Percentiles rank a stretch among this genome's conserved stretches.
phyloP scores from a whole-genome alignment of 2,113 vertebrate genomes.

The Mobula birostris region DNA sequence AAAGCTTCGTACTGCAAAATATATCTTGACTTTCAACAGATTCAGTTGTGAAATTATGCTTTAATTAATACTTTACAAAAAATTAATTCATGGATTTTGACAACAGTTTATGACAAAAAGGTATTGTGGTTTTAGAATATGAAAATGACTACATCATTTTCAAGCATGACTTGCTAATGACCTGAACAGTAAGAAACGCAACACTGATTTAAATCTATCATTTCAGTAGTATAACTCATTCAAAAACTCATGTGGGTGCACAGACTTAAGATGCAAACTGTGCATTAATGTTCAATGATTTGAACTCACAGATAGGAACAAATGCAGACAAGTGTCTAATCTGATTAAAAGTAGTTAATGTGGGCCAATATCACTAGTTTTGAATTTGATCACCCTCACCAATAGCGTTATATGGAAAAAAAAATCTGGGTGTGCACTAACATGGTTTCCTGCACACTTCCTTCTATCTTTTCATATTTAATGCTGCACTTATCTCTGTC shows the following conservation, averaged over 20 bases:
- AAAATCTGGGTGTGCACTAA: constrained; percentile 42
- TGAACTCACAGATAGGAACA: constrained; percentile 44
- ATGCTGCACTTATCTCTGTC: neutral
- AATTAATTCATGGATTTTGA: neutral
- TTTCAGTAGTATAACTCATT: constrained; percentile 42
- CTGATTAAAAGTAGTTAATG: constrained; percentile 36
- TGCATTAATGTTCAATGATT: constrained; percentile 43
- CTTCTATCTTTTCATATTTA: constrained; percentile 38
- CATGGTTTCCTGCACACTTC: constrained; percentile 44
- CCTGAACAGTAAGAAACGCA: constrained; percentile 33
- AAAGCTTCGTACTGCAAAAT: neutral
- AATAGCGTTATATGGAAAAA: neutral
- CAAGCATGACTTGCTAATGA: constrained; percentile 41
- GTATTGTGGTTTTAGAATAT: constrained; percentile 8
- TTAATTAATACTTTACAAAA: neutral
- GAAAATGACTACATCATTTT: neutral
- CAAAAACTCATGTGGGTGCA: constrained; percentile 47
- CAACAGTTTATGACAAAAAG: neutral
- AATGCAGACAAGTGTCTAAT: constrained; percentile 41
- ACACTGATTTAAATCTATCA: constrained; percentile 52
- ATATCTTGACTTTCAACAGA: neutral
- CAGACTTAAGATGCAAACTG: neutral
- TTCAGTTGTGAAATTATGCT: neutral
- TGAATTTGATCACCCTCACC: constrained; percentile 9
- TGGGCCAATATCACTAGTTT: constrained; percentile 40